Percentiles rank a stretch among this genome's conserved stretches.
Evolutionary conservation across 1,140 invertebrate species (phyloP).

Genomic region (Potamilus streckersoni): DNA sequence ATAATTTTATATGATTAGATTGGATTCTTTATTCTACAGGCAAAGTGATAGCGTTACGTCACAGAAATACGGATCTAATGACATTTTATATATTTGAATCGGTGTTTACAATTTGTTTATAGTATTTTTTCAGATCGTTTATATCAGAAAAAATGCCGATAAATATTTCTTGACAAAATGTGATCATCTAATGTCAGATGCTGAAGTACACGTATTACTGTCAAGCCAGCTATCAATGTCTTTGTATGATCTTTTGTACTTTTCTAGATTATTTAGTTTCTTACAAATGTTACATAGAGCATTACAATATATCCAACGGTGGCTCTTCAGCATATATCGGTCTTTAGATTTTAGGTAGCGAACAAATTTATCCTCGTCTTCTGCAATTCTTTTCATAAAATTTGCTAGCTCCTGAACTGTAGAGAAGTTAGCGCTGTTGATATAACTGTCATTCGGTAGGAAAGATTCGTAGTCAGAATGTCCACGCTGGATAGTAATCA

Average conservation of each 20-base stretch:
- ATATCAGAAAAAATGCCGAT: too few relatives aligned
- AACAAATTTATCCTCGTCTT: constrained; percentile 47
- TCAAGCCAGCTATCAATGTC: constrained; percentile 14
- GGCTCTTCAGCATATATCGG: constrained; percentile 26
- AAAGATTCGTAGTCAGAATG: constrained; percentile 70
- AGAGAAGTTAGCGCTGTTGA: constrained; percentile 73
- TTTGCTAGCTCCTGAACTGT: constrained; percentile 69
- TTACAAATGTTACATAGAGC: constrained; percentile 31
- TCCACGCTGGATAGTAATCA: constrained; percentile 81
- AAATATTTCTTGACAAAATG: too few relatives aligned
- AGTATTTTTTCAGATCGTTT: too few relatives aligned
- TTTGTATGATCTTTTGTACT: constrained; percentile 13
- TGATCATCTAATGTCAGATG: too few relatives aligned
- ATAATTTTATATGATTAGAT: too few relatives aligned
- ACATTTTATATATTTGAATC: too few relatives aligned
- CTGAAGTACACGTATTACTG: too few relatives aligned
- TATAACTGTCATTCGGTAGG: constrained; percentile 77
- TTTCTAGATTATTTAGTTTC: constrained; percentile 20
- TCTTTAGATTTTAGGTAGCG: constrained; percentile 60
- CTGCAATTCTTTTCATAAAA: constrained; percentile 70
- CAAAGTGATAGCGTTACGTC: too few relatives aligned
- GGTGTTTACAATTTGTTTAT: too few relatives aligned
- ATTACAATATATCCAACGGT: constrained; percentile 14
- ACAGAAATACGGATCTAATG: too few relatives aligned
- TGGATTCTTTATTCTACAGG: too few relatives aligned